Base-by-base conservation (phyloP, 2,888 invertebrate genomes). In the Eupithecia centaureata region DNA sequence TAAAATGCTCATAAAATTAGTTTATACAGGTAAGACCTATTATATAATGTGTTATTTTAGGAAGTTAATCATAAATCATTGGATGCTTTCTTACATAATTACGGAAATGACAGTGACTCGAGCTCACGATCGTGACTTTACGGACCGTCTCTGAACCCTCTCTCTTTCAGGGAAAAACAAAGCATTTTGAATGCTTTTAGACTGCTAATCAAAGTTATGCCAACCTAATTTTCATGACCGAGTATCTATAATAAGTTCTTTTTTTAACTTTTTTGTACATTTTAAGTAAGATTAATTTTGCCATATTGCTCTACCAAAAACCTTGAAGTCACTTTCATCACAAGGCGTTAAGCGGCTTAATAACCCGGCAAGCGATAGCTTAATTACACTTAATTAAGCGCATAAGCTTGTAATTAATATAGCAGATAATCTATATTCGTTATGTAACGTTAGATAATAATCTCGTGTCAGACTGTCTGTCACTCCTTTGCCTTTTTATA, bases 51-150 rank as follows among this genome's bases (percentile, higher is more conserved):
- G 8, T 51, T 35, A 35, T 28, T 38, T 38, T 60, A 30, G 62
- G 60, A 5, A 30, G n/a, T 61, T 22, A 54, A 47, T 57, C 51
- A 72, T 70, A 64, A 65, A 67, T 68, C 64, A 66, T 51, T 52
- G 42, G 59, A 59, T 42, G 68, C 73, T 73, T 65, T 69, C 74
- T 83, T 85, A 74, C 76, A 76, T 80, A 82, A 71, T 30, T 42
- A 59, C 68, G 74, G 74, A 78, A 74, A 73, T 75, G 73, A 68
- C 54, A 10, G 27, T 70, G 70, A 73, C 77, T 83, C 84, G 82
- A 84, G 83, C 76, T 83, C 86, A 85, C 82, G 85, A 75, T 71
- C 77, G 70, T 68, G 71, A 73, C 78, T 84, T 83, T 81, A 84
- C 70, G 73, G 81, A 77, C 80, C 78, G 77, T 79, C 75, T 77